These are phyloP conservation scores for Taeniopygia guttata DNA, from an alignment of 2,797 vertebrate species.

Conservation along the genomic window DNA sequence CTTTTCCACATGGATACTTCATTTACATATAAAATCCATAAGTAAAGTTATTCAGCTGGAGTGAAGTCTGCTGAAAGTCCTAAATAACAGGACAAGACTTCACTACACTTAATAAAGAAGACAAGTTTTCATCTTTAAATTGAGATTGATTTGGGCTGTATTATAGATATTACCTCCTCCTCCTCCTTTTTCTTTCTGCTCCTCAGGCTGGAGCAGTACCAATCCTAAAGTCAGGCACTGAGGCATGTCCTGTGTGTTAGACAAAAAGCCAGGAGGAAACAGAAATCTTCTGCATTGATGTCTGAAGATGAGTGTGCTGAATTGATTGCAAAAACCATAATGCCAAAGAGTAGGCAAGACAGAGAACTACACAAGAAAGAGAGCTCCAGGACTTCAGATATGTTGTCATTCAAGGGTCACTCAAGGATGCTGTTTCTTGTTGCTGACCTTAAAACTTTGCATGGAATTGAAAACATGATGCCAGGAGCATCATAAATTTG, in stretches of 20 bases:
- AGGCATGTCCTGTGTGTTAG: neutral
- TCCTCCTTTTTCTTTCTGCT: neutral
- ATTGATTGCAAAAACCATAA: neutral
- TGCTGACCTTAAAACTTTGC: neutral
- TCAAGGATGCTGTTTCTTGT: neutral
- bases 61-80: neutral
- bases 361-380: neutral
- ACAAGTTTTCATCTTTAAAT: neutral
- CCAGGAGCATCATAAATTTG: neutral
- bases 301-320: neutral
- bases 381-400: neutral
- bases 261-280: neutral
- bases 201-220: neutral
- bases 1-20: neutral
- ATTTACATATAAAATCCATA: neutral
- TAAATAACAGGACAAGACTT: neutral
- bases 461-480: neutral
- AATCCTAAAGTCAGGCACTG: neutral
- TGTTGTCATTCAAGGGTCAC: neutral
- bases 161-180: neutral
- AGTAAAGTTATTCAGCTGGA: neutral
- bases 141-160: neutral
- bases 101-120: neutral
- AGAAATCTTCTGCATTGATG: neutral
- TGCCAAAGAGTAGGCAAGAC: neutral